phyloP scores from a whole-genome alignment of 2,888 invertebrate species.

The Cerastis leucographa region DNA sequence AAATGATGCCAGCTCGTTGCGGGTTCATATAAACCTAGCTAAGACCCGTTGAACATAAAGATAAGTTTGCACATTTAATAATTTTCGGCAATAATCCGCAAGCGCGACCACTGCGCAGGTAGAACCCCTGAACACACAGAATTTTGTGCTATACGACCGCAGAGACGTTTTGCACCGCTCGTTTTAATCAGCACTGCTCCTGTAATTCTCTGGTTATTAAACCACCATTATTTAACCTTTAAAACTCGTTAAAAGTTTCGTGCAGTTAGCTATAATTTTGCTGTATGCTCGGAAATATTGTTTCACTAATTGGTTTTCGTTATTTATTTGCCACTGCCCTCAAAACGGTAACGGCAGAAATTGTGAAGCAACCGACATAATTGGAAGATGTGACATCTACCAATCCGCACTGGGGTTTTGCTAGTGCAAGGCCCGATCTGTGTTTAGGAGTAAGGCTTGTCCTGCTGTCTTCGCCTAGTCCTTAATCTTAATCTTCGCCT shows the following conservation, averaged over 20 bases:
- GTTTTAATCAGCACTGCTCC: constrained; percentile 51
- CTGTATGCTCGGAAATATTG: neutral
- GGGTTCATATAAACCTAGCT: neutral
- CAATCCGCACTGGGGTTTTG: neutral
- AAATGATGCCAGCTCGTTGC: neutral
- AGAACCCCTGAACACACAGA: constrained; percentile 30
- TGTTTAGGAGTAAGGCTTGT: neutral
- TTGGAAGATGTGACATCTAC: neutral
- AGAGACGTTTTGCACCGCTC: constrained; percentile 23
- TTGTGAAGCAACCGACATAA: neutral
- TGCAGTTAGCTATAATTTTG: neutral
- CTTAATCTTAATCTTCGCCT: neutral
- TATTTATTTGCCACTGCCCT: neutral
- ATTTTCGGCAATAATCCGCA: constrained; percentile 28
- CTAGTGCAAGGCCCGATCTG: neutral
- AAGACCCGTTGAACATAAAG: neutral
- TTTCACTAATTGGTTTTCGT: constrained; percentile 1
- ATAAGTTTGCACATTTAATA: constrained; percentile 4
- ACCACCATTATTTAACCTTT: constrained; percentile 48
- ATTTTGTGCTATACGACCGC: constrained; percentile 41
- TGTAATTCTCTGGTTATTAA: constrained; percentile 33
- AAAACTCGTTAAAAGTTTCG: constrained; percentile 41
- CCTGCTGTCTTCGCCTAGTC: neutral
- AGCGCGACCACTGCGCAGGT: constrained; percentile 21
- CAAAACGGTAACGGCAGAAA: neutral